Percentiles rank a stretch among this genome's conserved stretches.
phyloP scores from a whole-genome alignment of 2,797 vertebrate species.

The Hyperoplus lanceolatus region DNA sequence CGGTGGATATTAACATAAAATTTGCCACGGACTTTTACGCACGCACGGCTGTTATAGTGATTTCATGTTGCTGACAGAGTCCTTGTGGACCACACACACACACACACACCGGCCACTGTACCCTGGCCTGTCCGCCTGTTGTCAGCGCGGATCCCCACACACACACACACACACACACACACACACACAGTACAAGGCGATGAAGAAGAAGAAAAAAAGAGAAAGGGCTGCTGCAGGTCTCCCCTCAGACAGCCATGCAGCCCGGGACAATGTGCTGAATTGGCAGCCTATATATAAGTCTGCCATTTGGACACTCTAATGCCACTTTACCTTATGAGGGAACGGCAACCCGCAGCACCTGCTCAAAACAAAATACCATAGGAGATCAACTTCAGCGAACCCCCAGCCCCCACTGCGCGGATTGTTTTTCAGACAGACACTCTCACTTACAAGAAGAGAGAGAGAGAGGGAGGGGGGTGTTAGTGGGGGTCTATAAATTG shows the following conservation, averaged over 20 bases:
- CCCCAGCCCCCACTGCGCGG: constrained; percentile 66
- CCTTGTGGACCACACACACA: constrained; percentile 30
- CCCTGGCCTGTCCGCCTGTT: constrained; percentile 14
- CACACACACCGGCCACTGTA: constrained; percentile 12
- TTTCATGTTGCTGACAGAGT: constrained; percentile 8
- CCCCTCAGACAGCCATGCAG: constrained; percentile 56
- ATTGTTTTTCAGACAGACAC: constrained; percentile 94
- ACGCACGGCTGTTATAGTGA: background rate
- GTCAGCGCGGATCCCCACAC: constrained; percentile 47
- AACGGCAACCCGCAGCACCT: constrained; percentile 94
- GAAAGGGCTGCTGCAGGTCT: constrained; percentile 47
- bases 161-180: too few relatives aligned
- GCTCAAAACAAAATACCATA: constrained; percentile 97
- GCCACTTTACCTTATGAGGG: constrained; percentile 99
- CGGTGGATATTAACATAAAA: background rate
- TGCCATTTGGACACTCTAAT: constrained; percentile 96
- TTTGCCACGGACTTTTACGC: background rate
- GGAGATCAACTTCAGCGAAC: constrained; percentile 88
- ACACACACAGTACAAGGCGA: background rate
- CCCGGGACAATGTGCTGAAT: constrained; percentile 95
- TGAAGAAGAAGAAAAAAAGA: background rate
- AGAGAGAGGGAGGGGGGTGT: constrained; percentile 12
- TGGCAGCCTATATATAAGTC: constrained; percentile 98
- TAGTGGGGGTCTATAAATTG: constrained; percentile 66
- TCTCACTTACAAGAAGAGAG: constrained; percentile 84